Conservation (phyloP, 2,113 vertebrate species). For the Propithecus coquereli region DNA sequence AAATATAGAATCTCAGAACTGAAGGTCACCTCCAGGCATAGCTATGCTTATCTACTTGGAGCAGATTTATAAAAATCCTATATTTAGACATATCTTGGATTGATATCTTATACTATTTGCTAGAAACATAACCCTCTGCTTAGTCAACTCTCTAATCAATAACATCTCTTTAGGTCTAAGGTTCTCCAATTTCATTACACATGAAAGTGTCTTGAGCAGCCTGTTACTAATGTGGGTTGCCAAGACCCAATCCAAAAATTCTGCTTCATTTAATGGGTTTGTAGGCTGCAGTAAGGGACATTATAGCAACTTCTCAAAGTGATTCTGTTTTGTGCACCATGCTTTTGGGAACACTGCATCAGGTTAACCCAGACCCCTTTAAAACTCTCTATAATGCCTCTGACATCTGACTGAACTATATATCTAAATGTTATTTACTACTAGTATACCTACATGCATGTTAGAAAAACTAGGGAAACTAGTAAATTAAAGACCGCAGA, state of each 20-base stretch:
- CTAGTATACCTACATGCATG: no score
- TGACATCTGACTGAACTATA: not conserved
- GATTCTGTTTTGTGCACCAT: not conserved
- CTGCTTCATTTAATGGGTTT: not conserved
- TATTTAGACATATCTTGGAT: conserved; percentile 30
- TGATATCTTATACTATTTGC: not conserved
- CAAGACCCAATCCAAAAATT: not conserved
- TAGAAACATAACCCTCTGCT: not conserved
- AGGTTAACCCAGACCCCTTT: not conserved
- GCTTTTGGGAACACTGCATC: not conserved
- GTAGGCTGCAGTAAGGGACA: not conserved
- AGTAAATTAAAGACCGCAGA: not conserved
- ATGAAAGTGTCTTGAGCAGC: not conserved
- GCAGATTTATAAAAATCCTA: conserved; percentile 33
- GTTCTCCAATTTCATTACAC: not conserved
- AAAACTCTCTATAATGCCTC: not conserved
- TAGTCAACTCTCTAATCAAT: not conserved
- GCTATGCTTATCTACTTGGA: conserved; percentile 47
- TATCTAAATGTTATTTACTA: not conserved
- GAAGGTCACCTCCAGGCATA: conserved; percentile 52
- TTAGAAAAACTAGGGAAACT: not conserved
- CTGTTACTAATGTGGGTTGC: not conserved
- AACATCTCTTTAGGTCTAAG: not conserved
- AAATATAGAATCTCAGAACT: not conserved
- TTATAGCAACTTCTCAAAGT: not conserved